Evolutionary conservation across 2,797 vertebrate species (phyloP).

Genomic region (Coilia nasus): DNA sequence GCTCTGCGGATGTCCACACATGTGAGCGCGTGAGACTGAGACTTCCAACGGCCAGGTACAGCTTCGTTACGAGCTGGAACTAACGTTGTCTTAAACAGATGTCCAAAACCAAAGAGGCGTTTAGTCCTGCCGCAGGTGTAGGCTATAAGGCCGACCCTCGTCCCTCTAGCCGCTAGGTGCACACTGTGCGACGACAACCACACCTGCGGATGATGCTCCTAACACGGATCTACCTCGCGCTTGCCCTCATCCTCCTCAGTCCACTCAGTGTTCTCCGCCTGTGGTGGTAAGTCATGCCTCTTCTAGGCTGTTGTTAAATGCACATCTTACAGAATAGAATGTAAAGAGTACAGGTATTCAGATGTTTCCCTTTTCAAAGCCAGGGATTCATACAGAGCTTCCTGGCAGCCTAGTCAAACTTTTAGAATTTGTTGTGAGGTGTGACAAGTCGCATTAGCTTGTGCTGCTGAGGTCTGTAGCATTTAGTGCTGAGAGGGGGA

Average conservation of each 20-base stretch:
- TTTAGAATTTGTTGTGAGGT: not conserved
- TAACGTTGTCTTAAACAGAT: not conserved
- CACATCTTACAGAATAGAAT: not conserved
- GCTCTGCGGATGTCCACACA: not conserved
- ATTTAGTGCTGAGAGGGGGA: not conserved
- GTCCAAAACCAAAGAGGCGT: not conserved
- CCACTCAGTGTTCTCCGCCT: constrained; percentile 70
- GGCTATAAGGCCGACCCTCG: not conserved
- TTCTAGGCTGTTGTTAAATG: not conserved
- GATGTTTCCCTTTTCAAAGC: not conserved
- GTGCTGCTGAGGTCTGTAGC: not conserved
- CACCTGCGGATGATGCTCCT: constrained; percentile 65
- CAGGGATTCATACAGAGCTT: not conserved
- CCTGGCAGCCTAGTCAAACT: not conserved
- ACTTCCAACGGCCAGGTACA: not conserved
- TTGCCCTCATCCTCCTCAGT: constrained; percentile 72
- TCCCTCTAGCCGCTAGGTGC: not conserved
- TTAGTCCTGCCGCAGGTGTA: not conserved
- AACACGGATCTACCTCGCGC: constrained; percentile 67
- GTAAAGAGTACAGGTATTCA: not conserved
- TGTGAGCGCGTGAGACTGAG: not conserved
- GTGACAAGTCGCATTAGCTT: not conserved
- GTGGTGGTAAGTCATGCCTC: constrained; percentile 69
- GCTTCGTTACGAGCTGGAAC: not conserved
- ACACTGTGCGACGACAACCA: not conserved